A percentile compares a stretch with the other conserved stretches of the same genome.
Conservation (phyloP, 1,140 invertebrate genomes). For the Solen grandis region DNA sequence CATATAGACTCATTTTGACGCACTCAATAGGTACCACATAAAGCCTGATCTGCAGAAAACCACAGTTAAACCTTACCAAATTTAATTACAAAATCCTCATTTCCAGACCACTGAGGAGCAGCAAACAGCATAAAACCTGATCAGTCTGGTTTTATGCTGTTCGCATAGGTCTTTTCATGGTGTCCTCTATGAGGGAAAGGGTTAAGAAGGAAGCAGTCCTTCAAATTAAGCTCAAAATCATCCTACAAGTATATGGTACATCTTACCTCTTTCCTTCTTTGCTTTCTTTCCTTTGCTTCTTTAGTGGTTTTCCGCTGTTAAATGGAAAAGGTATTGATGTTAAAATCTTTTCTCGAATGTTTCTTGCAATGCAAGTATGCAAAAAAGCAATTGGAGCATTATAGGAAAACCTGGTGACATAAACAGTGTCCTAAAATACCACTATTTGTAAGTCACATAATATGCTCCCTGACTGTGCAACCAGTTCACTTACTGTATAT, state of each 20-base stretch:
- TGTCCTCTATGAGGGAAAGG: not conserved
- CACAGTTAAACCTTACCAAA: too few relatives aligned
- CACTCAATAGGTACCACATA: too few relatives aligned
- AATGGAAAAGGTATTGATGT: not conserved
- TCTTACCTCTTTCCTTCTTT: constrained; percentile 72
- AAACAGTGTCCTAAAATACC: too few relatives aligned
- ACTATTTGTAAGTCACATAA: too few relatives aligned
- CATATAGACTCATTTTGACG: too few relatives aligned
- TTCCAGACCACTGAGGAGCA: not conserved
- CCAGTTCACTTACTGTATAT: too few relatives aligned
- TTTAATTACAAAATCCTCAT: not conserved
- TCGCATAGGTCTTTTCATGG: not conserved
- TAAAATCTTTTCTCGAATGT: not conserved
- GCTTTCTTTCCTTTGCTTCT: constrained; percentile 74
- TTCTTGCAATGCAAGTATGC: not conserved
- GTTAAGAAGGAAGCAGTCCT: not conserved
- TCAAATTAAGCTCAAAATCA: not conserved
- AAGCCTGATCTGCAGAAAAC: too few relatives aligned
- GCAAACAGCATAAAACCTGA: not conserved
- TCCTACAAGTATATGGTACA: not conserved
- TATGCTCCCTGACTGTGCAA: too few relatives aligned
- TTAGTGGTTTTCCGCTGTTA: constrained; percentile 74
- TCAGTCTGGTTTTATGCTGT: not conserved
- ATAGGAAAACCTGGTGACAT: too few relatives aligned
- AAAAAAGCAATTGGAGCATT: not conserved